These are phyloP conservation scores for Lycophotia porphyrea DNA, from an alignment of 2,888 invertebrate genomes.

Conservation along the genomic window DNA sequence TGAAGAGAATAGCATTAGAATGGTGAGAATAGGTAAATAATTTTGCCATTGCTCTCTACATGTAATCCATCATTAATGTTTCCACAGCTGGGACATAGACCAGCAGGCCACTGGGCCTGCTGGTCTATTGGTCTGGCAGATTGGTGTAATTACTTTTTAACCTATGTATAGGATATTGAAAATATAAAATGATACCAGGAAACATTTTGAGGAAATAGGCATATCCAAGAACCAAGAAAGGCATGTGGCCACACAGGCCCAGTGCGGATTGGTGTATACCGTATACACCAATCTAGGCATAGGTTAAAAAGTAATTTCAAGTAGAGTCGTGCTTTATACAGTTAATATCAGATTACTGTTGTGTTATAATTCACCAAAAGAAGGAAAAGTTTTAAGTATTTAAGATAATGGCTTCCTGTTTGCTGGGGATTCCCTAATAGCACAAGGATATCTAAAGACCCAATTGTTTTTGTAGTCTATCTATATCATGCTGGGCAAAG, in stretches of 20 bases:
- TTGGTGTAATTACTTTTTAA: too few species aligned
- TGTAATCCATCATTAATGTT: not conserved
- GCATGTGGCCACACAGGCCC: not conserved
- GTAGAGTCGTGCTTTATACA: not conserved
- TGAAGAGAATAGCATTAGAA: not conserved
- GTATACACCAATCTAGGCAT: not conserved
- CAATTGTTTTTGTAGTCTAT: not conserved
- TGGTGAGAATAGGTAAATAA: not conserved
- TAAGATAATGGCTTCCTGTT: conserved; percentile 4
- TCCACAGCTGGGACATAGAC: not conserved
- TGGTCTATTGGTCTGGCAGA: too few species aligned
- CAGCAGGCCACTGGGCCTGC: too few species aligned
- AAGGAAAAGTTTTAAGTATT: not conserved
- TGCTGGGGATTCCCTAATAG: not conserved
- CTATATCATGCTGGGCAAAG: not conserved
- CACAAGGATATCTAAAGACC: not conserved
- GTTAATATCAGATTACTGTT: not conserved
- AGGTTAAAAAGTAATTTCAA: not conserved
- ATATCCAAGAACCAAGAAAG: too few species aligned
- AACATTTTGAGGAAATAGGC: too few species aligned
- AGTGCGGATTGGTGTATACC: not conserved
- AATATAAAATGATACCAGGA: too few species aligned
- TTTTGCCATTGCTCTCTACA: not conserved
- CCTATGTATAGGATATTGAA: too few species aligned
- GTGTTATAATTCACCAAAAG: not conserved